These are phyloP conservation scores for Protophormia terraenovae DNA, from an alignment of 2,888 invertebrate genomes.

Conservation along the genomic window DNA sequence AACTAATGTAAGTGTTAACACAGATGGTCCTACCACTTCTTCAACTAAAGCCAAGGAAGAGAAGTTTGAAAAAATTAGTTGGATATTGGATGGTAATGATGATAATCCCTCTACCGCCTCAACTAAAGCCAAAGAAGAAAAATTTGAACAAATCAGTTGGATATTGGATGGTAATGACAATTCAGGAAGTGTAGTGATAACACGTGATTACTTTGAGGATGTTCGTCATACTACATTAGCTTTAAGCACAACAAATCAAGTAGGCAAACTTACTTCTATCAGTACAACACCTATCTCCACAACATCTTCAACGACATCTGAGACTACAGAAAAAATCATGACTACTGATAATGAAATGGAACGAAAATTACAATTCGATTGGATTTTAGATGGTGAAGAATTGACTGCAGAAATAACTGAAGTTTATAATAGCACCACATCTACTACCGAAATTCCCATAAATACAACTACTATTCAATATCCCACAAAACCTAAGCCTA, in stretches of 20 bases:
- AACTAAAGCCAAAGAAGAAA: conserved; percentile 53
- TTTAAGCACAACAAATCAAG: conserved; percentile 46
- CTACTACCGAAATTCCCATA: conserved; percentile 14
- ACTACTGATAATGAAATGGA: conserved; percentile 25
- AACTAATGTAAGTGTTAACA: not conserved
- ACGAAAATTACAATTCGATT: conserved; percentile 68
- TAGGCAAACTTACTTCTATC: conserved; percentile 10
- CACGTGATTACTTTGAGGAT: conserved; percentile 36
- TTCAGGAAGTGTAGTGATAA: conserved; percentile 60
- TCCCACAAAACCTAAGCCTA: conserved; percentile 70
- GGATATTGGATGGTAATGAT: conserved; percentile 77
- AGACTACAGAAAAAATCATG: not conserved
- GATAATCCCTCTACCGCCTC: conserved; percentile 66
- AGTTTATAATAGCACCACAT: conserved; percentile 3
- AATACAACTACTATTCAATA: conserved; percentile 50
- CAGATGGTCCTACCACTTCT: not conserved
- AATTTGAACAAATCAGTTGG: conserved; percentile 65
- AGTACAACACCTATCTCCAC: not conserved
- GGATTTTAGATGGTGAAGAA: conserved; percentile 66
- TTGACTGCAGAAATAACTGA: conserved; percentile 31
- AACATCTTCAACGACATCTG: not conserved
- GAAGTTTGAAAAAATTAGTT: conserved; percentile 73
- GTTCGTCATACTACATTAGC: not conserved
- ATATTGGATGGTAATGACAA: conserved; percentile 69
- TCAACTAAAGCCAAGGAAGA: conserved; percentile 69